phyloP scores from a whole-genome alignment of 2,888 invertebrate species.

The Mechanitis messenoides region DNA sequence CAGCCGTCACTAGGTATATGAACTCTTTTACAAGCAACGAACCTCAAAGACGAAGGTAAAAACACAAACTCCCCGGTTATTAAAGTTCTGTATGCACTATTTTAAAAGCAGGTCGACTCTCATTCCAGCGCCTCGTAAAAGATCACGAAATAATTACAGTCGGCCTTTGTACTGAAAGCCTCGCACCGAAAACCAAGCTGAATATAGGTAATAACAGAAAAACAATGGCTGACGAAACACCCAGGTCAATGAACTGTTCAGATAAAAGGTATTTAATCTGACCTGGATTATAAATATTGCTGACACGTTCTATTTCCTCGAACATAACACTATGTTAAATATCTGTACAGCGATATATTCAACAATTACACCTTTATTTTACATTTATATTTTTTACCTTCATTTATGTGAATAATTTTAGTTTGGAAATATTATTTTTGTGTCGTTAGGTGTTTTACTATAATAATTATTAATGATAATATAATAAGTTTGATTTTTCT shows the following conservation, averaged over 20 bases:
- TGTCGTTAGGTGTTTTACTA: no score
- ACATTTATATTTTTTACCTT: no score
- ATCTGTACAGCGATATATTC: no score
- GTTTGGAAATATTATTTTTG: no score
- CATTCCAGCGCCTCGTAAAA: constrained; percentile 21
- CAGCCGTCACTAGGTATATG: no score
- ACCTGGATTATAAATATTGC: constrained; percentile 14
- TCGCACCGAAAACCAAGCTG: constrained; percentile 27
- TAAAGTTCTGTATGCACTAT: not conserved
- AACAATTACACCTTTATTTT: no score
- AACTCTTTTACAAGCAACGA: no score
- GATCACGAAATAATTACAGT: constrained; percentile 19
- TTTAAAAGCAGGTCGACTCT: constrained; percentile 12
- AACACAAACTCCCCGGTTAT: not conserved
- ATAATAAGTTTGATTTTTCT: no score
- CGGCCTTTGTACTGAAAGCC: constrained; percentile 20
- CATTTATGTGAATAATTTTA: no score
- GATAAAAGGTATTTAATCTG: constrained; percentile 18
- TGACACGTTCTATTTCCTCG: constrained; percentile 12
- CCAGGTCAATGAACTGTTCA: constrained; percentile 50
- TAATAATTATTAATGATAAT: no score
- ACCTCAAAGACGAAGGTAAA: not conserved
- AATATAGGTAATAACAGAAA: constrained; percentile 40
- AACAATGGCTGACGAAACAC: constrained; percentile 56
- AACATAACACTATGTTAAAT: no score